Evolutionary conservation across 2,888 invertebrate species (phyloP), one percentile per base, ranked within the genome.

Genomic region (Nomada goodeniana): DNA sequence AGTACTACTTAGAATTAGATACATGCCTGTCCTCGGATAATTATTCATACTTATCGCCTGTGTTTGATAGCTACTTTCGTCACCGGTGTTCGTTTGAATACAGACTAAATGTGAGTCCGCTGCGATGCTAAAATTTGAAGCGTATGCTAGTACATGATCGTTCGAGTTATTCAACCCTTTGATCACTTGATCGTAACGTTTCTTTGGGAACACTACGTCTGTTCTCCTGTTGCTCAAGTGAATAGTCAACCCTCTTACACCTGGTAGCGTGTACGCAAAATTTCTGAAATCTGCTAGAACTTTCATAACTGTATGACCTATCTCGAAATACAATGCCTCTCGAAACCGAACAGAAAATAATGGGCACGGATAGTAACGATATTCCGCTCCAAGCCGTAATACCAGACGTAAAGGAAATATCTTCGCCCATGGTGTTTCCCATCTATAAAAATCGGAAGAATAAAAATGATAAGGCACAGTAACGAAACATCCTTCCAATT

Each of bases 71-170:
- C 96, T 96, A 89, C 97, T 97, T 91, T 96, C 96, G 88, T 96
- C 96, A 13, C 95, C 94, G 0, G 95, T 95, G 69, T 92, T 92
- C 75, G 96, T 96, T 93, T 98, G 98, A 90, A 98, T 97, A 92
- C 98, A 98, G 26, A 98, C 97, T 80, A 98, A 95, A 94, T 98
- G 98, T 0, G 98, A 97, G 92, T 98, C 98, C 2, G 98, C 97
- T 75, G 95, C 94, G 36, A 95, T 94, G 77, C 97, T 97, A 91
- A 98, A 97, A 92, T 97, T 97, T 0, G 97, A 96, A 1, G 97
- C 97, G 91, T 98, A 96, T 0, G 98, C 97, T 90, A 98, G 94
- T 79, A 98, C 97, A 90, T 98, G 97, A 91, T 97, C 97, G 91
- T 97, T 97, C 23, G 97, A 96, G 94, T 97, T 97, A 86, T 96